Conservation (phyloP, 2,888 invertebrate genomes). For the Hydrotaea diabolus region DNA sequence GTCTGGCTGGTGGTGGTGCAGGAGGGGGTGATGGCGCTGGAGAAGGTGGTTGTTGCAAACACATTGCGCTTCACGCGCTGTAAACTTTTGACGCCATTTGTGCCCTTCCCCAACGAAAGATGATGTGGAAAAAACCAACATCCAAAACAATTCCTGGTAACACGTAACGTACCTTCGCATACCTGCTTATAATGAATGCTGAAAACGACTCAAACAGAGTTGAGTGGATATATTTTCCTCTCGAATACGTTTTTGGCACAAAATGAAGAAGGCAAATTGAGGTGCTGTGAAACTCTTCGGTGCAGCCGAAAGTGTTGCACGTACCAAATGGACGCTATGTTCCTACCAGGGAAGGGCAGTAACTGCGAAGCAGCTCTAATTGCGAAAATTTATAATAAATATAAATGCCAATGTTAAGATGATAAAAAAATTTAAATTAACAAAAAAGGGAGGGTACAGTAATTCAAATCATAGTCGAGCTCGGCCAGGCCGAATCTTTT, state of each 20-base stretch:
- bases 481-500: too few species aligned
- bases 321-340: conserved; percentile 60
- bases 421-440: neutral
- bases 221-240: conserved; percentile 7
- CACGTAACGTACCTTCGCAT: neutral
- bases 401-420: conserved; percentile 46
- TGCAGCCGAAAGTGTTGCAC: conserved; percentile 64
- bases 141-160: neutral
- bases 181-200: neutral
- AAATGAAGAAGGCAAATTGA: conserved; percentile 55
- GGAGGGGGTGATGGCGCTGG: conserved; percentile 33
- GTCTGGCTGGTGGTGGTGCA: conserved; percentile 6
- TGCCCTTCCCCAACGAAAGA: neutral
- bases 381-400: conserved; percentile 47
- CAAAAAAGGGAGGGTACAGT: too few species aligned
- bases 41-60: conserved; percentile 39
- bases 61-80: conserved; percentile 70
- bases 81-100: conserved; percentile 71
- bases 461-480: too few species aligned
- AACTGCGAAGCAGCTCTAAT: conserved; percentile 6
- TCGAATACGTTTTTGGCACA: conserved; percentile 49
- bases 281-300: conserved; percentile 28
- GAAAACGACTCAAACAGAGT: neutral
- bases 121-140: neutral
- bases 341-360: neutral